Evolutionary conservation across 2,888 invertebrate genomes (phyloP).

Genomic region (Lithophane semibrunnea): DNA sequence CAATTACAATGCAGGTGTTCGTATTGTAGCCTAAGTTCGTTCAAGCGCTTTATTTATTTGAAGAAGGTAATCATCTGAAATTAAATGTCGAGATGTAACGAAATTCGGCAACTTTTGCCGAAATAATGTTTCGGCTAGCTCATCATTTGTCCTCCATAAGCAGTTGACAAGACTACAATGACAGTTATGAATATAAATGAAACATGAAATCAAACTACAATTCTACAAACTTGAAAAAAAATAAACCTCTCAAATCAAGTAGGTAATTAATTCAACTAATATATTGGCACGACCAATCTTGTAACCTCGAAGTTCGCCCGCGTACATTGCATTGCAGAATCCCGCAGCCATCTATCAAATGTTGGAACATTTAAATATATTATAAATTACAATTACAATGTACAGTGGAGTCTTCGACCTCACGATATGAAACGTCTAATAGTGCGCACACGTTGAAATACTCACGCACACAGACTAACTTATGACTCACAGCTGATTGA

Average conservation of each 20-base stretch:
- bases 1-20: slow-evolving; percentile 44
- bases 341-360: slow-evolving; percentile 83
- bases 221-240: slow-evolving; percentile 1
- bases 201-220: slow-evolving; percentile 8
- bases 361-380: slow-evolving; percentile 86
- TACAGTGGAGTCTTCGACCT: slow-evolving; percentile 82
- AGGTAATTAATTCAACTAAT: slow-evolving; percentile 44
- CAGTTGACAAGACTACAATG: not conserved
- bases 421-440: slow-evolving; percentile 76
- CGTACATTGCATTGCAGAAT: slow-evolving; percentile 71
- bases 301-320: slow-evolving; percentile 52
- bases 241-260: not conserved
- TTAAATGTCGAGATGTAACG: not conserved
- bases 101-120: not conserved
- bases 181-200: not conserved
- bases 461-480: slow-evolving; percentile 64
- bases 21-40: slow-evolving; percentile 16
- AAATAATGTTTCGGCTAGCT: not conserved
- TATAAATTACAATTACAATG: slow-evolving; percentile 87
- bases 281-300: slow-evolving; percentile 50
- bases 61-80: not conserved
- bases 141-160: not conserved
- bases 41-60: slow-evolving; percentile 6
- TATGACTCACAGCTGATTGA: slow-evolving; percentile 66
- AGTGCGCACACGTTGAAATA: slow-evolving; percentile 72